Conservation (phyloP, 2,797 vertebrate species). For the Oreochromis grahami region DNA sequence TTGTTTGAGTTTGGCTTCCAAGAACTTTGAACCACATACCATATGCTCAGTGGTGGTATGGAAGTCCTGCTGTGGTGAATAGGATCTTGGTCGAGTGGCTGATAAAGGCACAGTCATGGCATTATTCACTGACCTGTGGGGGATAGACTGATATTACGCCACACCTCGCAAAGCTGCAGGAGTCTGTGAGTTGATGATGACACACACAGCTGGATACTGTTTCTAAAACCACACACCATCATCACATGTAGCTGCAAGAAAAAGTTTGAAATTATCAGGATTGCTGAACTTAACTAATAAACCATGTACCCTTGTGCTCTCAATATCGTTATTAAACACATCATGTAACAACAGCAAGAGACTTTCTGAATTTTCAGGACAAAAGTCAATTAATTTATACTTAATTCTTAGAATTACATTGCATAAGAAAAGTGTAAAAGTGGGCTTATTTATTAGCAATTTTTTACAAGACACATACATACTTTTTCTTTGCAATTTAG, state of each 20-base stretch:
- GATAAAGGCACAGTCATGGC: slow-evolving; percentile 15
- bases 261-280: not conserved
- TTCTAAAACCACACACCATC: not conserved
- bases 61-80: slow-evolving; percentile 5
- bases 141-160: not conserved
- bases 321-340: not conserved
- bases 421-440: not conserved
- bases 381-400: not conserved
- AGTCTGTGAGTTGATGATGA: slow-evolving; percentile 26
- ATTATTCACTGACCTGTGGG: not conserved
- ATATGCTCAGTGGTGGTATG: slow-evolving; percentile 39
- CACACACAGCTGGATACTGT: slow-evolving; percentile 12
- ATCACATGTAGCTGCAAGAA: not conserved
- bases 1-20: slow-evolving; percentile 48
- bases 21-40: slow-evolving; percentile 47
- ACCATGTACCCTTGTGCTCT: not conserved
- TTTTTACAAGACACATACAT: not conserved
- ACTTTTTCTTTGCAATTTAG: not conserved
- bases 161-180: slow-evolving; percentile 17
- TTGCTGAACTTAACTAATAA: not conserved
- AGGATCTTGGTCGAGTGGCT: slow-evolving; percentile 22
- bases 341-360: not conserved
- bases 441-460: not conserved
- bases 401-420: not conserved
- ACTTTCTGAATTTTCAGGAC: not conserved